phyloP scores from a whole-genome alignment of 1,140 invertebrate species.

The Drosophila funebris region DNA sequence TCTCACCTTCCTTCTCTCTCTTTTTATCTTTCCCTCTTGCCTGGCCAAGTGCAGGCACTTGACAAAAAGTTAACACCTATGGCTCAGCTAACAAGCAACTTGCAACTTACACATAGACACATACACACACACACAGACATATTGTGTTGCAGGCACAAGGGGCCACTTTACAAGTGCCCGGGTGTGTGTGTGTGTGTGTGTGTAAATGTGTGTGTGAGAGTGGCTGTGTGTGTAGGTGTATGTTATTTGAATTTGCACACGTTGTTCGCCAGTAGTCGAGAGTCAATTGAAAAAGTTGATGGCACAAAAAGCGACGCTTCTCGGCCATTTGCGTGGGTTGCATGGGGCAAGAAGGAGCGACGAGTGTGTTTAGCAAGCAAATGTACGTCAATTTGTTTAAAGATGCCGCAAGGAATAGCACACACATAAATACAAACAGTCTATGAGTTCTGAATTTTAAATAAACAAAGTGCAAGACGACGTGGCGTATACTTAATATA shows the following conservation, averaged over 20 bases:
- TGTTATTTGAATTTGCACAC: constrained; percentile 49
- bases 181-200: constrained; percentile 3
- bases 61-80: constrained; percentile 58
- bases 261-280: constrained; percentile 58
- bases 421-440: neutral
- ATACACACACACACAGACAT: constrained; percentile 23
- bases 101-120: constrained; percentile 13
- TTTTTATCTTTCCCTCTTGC: neutral
- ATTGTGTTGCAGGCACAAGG: constrained; percentile 55
- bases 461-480: constrained; percentile 9
- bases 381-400: constrained; percentile 68
- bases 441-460: constrained; percentile 5
- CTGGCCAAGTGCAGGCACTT: constrained; percentile 28
- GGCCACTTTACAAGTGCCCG: constrained; percentile 55
- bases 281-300: constrained; percentile 77
- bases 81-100: constrained; percentile 57
- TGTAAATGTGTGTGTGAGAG: constrained; percentile 4
- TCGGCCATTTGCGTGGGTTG: constrained; percentile 15
- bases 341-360: neutral
- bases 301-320: constrained; percentile 27
- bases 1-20: neutral
- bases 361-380: constrained; percentile 33
- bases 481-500: constrained; percentile 16
- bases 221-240: too few species aligned
- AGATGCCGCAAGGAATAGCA: constrained; percentile 50